These are phyloP conservation scores for Chloromyia formosa DNA, from an alignment of 2,888 invertebrate species.

Conservation along the genomic window DNA sequence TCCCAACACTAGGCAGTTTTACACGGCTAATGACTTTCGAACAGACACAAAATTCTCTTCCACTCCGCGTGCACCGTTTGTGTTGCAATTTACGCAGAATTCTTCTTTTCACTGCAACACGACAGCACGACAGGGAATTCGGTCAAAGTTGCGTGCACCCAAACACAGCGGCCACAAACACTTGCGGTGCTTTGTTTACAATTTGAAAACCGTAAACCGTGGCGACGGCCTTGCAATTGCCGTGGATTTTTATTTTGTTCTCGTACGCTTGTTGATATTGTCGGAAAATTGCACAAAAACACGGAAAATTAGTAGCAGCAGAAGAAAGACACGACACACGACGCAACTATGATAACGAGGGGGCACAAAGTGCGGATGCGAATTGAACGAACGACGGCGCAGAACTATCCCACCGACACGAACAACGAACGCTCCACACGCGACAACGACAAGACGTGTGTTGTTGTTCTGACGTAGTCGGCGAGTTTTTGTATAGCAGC, in stretches of 20 bases:
- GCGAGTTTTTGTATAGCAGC: neutral
- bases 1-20: neutral
- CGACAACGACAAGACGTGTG: conserved; percentile 23
- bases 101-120: neutral
- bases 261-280: too few species aligned
- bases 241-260: too few species aligned
- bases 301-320: neutral
- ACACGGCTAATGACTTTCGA: neutral
- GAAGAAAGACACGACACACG: neutral
- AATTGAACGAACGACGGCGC: conserved; percentile 21
- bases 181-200: too few species aligned
- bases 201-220: too few species aligned
- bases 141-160: too few species aligned
- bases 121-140: too few species aligned
- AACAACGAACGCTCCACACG: neutral
- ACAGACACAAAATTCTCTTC: too few species aligned
- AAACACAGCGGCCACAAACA: too few species aligned
- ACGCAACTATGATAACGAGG: neutral
- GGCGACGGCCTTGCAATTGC: too few species aligned
- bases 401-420: conserved; percentile 1
- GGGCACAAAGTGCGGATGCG: neutral
- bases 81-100: neutral
- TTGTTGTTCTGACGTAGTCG: neutral
- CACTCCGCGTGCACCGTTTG: neutral
- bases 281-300: conserved; percentile 5